Evolutionary conservation across 30 jellyfish, hydroid and myxozoan species (phyloP).

Genomic region (Aurelia aurita complex sp. Pacific): DNA sequence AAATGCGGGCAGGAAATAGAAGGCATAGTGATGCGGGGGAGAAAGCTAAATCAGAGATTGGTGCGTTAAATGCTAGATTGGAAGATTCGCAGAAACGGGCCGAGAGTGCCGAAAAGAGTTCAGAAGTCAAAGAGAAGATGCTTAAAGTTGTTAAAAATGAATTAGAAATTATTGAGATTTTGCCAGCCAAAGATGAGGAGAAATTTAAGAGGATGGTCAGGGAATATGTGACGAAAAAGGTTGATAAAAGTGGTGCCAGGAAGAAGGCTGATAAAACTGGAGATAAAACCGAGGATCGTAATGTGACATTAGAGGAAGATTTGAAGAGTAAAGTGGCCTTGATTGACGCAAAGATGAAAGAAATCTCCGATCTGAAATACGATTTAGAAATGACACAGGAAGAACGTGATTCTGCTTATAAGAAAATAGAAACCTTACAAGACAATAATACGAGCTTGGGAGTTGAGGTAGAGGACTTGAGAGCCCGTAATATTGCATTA

Average conservation of each 20-base stretch:
- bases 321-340: conserved; percentile 7
- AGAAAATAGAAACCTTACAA: conserved; percentile 6
- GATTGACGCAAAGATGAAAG: conserved; percentile 1
- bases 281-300: conserved; percentile 8
- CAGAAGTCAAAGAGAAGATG: conserved; percentile 16
- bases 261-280: conserved; percentile 10
- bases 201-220: conserved; percentile 10
- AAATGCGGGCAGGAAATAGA: conserved; percentile 13
- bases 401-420: neutral
- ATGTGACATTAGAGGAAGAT: conserved; percentile 27
- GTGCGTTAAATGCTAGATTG: neutral
- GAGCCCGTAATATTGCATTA: conserved; percentile 43
- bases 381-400: neutral
- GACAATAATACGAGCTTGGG: conserved; percentile 18
- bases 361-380: conserved; percentile 1
- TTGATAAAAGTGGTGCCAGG: neutral
- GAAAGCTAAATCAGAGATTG: conserved; percentile 12
- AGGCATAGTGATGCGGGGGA: conserved; percentile 34
- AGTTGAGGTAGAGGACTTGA: conserved; percentile 20
- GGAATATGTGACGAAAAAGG: conserved; percentile 11
- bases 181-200: conserved; percentile 11
- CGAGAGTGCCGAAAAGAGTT: conserved; percentile 25
- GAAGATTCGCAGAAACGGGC: conserved; percentile 40
- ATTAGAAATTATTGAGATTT: conserved; percentile 3
- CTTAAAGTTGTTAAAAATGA: conserved; percentile 11